Conservation (phyloP, 2,888 invertebrate genomes). For the Hesperia comma region DNA sequence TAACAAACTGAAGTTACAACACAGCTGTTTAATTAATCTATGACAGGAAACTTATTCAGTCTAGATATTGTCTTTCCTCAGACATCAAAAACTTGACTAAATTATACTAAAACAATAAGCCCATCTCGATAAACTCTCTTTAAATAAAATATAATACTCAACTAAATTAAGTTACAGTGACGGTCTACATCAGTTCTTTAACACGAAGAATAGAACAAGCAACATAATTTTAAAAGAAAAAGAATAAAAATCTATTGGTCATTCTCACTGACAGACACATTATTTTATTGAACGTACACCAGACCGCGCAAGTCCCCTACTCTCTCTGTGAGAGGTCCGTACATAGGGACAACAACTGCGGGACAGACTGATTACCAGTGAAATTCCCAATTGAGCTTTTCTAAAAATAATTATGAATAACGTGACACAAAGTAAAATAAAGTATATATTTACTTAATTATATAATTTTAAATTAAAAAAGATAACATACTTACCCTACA, state of each 20-base stretch:
- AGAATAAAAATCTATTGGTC: conserved; percentile 52
- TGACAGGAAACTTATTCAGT: conserved; percentile 76
- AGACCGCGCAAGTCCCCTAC: not conserved
- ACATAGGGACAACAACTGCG: not conserved
- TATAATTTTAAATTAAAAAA: conserved; percentile 25
- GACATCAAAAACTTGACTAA: conserved; percentile 74
- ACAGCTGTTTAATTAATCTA: conserved; percentile 56
- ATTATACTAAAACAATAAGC: conserved; percentile 59
- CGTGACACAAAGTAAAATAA: conserved; percentile 24
- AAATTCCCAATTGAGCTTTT: conserved; percentile 29
- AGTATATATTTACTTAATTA: conserved; percentile 22
- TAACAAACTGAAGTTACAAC: conserved; percentile 36
- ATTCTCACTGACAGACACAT: conserved; percentile 40
- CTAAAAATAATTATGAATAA: conserved; percentile 18
- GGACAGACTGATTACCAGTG: conserved; percentile 1
- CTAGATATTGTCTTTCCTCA: conserved; percentile 79
- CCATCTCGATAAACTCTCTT: conserved; percentile 57
- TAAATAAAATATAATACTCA: conserved; percentile 69
- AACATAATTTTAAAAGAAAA: conserved; percentile 41
- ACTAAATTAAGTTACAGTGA: conserved; percentile 66
- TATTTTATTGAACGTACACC: not conserved
- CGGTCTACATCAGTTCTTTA: conserved; percentile 66
- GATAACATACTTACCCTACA: conserved; percentile 36
- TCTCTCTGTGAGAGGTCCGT: not conserved
- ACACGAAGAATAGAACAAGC: conserved; percentile 43